Percentiles rank a stretch among this genome's conserved stretches.
These are phyloP conservation scores for Charaxes varanes DNA, from an alignment of 1,140 invertebrate species.

Conservation along the genomic window DNA sequence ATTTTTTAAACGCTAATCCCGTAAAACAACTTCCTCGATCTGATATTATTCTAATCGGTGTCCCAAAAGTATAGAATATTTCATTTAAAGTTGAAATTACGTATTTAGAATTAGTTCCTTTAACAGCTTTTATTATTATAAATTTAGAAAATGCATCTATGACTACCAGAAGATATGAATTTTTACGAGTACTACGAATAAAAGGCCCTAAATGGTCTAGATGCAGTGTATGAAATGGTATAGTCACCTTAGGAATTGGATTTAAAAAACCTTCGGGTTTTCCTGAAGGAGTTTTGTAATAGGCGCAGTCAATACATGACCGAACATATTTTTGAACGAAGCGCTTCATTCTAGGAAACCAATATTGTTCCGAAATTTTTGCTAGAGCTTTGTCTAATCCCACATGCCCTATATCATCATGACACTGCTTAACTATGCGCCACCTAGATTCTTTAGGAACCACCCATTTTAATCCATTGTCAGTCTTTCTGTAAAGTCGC, in stretches of 20 bases:
- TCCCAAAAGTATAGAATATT: not conserved
- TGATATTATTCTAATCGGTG: not conserved
- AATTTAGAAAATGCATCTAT: not conserved
- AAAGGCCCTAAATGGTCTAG: conserved; percentile 3
- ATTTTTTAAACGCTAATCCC: not conserved
- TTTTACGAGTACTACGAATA: not conserved
- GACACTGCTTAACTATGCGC: not conserved
- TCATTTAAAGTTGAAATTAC: not conserved
- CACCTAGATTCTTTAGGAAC: not conserved
- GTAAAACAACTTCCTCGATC: conserved; percentile 10
- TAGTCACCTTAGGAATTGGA: not conserved
- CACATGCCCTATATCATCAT: not conserved
- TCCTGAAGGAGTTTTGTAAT: not conserved
- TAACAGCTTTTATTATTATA: not conserved
- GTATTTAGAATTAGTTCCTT: not conserved
- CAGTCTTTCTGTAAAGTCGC: not conserved
- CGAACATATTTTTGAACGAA: not conserved
- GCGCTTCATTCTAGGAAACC: not conserved
- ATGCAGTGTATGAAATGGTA: conserved; percentile 1
- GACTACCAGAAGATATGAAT: not conserved
- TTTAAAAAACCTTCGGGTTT: not conserved
- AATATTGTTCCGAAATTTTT: not conserved
- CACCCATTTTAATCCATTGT: not conserved
- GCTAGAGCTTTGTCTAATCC: not conserved
- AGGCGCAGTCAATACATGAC: not conserved